phyloP scores from a whole-genome alignment of 1,140 invertebrate species.

The Drosophila ironensis region DNA sequence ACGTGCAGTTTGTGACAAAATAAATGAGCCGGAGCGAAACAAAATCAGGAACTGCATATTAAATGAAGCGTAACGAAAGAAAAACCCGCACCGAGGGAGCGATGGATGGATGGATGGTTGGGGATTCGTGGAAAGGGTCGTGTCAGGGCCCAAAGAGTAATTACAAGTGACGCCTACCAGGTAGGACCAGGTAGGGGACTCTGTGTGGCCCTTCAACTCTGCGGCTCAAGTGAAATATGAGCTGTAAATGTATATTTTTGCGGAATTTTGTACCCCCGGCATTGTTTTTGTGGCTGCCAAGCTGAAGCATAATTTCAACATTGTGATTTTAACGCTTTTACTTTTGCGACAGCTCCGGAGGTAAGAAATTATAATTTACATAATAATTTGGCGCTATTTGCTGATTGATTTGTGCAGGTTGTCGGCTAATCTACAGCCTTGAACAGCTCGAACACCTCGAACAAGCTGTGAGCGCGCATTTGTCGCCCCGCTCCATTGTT shows the following conservation, averaged over 20 bases:
- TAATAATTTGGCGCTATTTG: slow-evolving; percentile 69
- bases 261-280: slow-evolving; percentile 37
- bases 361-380: slow-evolving; percentile 69
- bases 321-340: slow-evolving; percentile 56
- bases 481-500: slow-evolving; percentile 58
- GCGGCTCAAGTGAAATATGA: slow-evolving; percentile 54
- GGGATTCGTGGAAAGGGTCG: slow-evolving; percentile 7
- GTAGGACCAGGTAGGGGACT: too few species aligned
- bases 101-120: not conserved
- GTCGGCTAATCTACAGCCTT: slow-evolving; percentile 36
- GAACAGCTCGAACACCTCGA: slow-evolving; percentile 28
- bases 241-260: slow-evolving; percentile 28
- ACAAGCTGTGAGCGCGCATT: slow-evolving; percentile 31
- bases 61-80: slow-evolving; percentile 69
- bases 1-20: slow-evolving; percentile 65
- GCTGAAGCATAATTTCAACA: slow-evolving; percentile 37
- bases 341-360: slow-evolving; percentile 17
- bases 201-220: slow-evolving; percentile 47
- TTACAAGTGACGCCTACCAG: slow-evolving; percentile 70
- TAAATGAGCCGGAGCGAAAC: slow-evolving; percentile 58
- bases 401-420: slow-evolving; percentile 60
- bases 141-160: slow-evolving; percentile 63
- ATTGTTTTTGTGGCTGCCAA: slow-evolving; percentile 8
- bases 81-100: slow-evolving; percentile 44
- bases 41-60: slow-evolving; percentile 71